Percentiles rank a stretch among this genome's conserved stretches.
phyloP scores from a whole-genome alignment of 2,113 vertebrate genomes.

The Takifugu flavidus region DNA sequence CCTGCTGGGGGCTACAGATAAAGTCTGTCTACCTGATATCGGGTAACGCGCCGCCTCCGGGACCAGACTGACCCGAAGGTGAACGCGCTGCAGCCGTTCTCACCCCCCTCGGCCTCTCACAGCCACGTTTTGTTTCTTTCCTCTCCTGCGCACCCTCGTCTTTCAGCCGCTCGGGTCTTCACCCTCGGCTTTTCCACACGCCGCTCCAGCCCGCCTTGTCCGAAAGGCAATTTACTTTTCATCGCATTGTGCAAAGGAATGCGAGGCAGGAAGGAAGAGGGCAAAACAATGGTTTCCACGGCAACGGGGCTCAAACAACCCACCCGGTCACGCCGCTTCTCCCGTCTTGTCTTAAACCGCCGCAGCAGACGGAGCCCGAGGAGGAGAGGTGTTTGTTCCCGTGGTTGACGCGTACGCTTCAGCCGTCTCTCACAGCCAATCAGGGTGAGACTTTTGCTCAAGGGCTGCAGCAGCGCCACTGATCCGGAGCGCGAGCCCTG shows the following conservation, averaged over 20 bases:
- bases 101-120: conserved; percentile 31
- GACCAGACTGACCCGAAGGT: conserved; percentile 63
- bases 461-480: conserved; percentile 46
- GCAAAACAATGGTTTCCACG: conserved; percentile 75
- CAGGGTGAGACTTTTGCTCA: conserved; percentile 30
- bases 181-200: conserved; percentile 62
- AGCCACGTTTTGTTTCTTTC: not conserved
- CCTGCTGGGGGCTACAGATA: conserved; percentile 60
- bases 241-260: conserved; percentile 73
- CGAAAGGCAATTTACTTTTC: conserved; percentile 76
- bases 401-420: conserved; percentile 36
- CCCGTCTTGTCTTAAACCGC: conserved; percentile 23
- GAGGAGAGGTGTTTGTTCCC: conserved; percentile 18
- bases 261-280: conserved; percentile 74
- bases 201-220: conserved; percentile 68
- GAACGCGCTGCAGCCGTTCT: conserved; percentile 29
- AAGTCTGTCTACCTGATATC: conserved; percentile 77
- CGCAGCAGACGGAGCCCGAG: no score
- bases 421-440: conserved; percentile 5
- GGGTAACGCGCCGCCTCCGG: conserved; percentile 66
- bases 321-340: conserved; percentile 7
- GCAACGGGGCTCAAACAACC: conserved; percentile 47
- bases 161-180: conserved; percentile 60
- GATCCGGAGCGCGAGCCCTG: conserved; percentile 39
- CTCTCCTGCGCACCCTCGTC: conserved; percentile 40